Evolutionary conservation across 2,888 invertebrate species (phyloP), one percentile per base, ranked within the genome.

Genomic region (Phoenoteleia sp.): DNA sequence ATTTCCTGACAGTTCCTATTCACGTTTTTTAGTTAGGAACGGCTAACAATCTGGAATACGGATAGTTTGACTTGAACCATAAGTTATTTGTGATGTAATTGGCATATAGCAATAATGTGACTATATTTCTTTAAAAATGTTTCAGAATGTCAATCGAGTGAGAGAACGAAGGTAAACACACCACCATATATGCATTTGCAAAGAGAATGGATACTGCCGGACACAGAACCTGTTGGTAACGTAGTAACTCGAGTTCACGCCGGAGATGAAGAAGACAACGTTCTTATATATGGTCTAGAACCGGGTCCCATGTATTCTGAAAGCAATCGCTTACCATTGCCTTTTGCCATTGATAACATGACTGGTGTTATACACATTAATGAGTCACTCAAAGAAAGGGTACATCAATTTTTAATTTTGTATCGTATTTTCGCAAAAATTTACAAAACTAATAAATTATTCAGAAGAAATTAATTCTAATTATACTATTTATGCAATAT

Each of bases 291-390:
- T 89, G 97, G 96, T 0, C 92, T 98, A 84, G 97, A 97, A 92
- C 95, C 96, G 0, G 93, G 94, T n/a, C 93, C 93, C 36, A 90
- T 92, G 49, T 92, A 93, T 64, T 89, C 90, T 4, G 91, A 92
- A 45, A 88, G 89, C 27, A 90, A 90, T 7, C 91, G 90, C 5
- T 89, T 91, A 33, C 95, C 95, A 3, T 94, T 96, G 21, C 98
- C 98, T 0, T 98, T 98, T 92, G 94, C 95, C 52, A 98, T 98
- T 83, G 96, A 98, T 93, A 95, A 96, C 39, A 94, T 94, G 3
- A 96, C 96, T 0, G 98, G 98, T 29, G 96, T 96, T 4, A 97
- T 98, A 66, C 96, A 96, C 89, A 95, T 98, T 60, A 98, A 97
- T 90, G 96, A 97, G 91, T 96, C 97, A 0, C 94, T 98, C 33